Percentiles rank a stretch among this genome's conserved stretches.
Conservation (phyloP, 2,797 vertebrate genomes). For the Neopelma chrysocephalum region DNA sequence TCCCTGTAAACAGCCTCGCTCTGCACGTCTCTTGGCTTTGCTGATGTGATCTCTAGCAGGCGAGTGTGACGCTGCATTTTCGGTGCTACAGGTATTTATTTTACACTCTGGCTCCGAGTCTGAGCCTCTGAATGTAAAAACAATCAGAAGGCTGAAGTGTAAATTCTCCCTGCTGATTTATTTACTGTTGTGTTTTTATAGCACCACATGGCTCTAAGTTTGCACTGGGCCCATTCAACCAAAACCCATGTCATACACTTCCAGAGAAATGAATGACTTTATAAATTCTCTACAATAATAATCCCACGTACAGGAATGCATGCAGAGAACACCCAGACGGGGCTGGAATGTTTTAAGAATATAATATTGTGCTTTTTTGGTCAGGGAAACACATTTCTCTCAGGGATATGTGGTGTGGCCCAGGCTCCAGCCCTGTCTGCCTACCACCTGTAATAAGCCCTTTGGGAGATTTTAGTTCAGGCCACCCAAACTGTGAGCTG, state of each 20-base stretch:
- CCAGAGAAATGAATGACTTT: constrained; percentile 93
- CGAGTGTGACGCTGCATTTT: constrained; percentile 66
- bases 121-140: constrained; percentile 75
- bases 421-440: constrained; percentile 81
- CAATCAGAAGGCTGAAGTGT: constrained; percentile 74
- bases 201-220: constrained; percentile 87
- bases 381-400: constrained; percentile 76
- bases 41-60: constrained; percentile 13
- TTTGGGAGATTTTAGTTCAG: constrained; percentile 82
- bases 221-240: constrained; percentile 87
- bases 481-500: constrained; percentile 87
- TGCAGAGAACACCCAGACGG: constrained; percentile 69
- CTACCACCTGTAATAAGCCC: constrained; percentile 85
- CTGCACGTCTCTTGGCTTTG: neutral
- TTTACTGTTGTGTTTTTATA: constrained; percentile 89
- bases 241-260: constrained; percentile 91
- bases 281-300: constrained; percentile 94
- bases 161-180: constrained; percentile 87
- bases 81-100: constrained; percentile 71
- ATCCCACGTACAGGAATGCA: constrained; percentile 86
- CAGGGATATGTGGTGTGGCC: constrained; percentile 71
- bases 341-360: constrained; percentile 73
- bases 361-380: constrained; percentile 78
- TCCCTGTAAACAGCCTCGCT: constrained; percentile 6
- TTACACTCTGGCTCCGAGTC: constrained; percentile 70